Conservation (phyloP, 2,113 vertebrate species). For the Gnathonemus longibarbis region DNA sequence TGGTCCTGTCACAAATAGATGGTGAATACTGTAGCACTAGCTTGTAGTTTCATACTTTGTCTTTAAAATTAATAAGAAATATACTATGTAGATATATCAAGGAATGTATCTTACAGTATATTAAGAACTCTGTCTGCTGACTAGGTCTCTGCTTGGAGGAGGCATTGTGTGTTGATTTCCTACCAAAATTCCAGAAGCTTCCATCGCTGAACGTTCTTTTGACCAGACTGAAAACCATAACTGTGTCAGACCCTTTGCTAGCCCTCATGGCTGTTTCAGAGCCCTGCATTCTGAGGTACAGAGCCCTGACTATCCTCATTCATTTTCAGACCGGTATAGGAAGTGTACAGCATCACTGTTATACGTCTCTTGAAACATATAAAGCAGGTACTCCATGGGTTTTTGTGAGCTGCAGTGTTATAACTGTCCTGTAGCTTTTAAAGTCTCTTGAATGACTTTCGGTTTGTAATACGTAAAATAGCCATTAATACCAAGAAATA, state of each 20-base stretch:
- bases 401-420: neutral
- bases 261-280: slow-evolving; percentile 35
- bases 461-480: neutral
- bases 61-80: neutral
- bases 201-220: slow-evolving; percentile 44
- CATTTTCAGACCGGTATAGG: neutral
- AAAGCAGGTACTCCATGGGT: neutral
- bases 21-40: neutral
- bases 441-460: neutral
- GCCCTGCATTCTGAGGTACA: slow-evolving; percentile 49
- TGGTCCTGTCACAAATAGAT: neutral
- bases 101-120: neutral
- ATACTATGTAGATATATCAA: neutral
- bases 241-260: slow-evolving; percentile 52
- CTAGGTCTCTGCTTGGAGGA: slow-evolving; percentile 53
- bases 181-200: slow-evolving; percentile 48
- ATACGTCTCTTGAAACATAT: neutral
- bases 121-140: slow-evolving; percentile 6
- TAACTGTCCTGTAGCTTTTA: neutral
- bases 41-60: neutral
- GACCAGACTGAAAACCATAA: slow-evolving; percentile 47
- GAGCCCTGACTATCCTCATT: neutral
- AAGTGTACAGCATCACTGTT: neutral
- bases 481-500: neutral
- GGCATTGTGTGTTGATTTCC: slow-evolving; percentile 33